These are phyloP conservation scores for Drosophila repletoides DNA, from an alignment of 1,140 invertebrate species.

Conservation along the genomic window DNA sequence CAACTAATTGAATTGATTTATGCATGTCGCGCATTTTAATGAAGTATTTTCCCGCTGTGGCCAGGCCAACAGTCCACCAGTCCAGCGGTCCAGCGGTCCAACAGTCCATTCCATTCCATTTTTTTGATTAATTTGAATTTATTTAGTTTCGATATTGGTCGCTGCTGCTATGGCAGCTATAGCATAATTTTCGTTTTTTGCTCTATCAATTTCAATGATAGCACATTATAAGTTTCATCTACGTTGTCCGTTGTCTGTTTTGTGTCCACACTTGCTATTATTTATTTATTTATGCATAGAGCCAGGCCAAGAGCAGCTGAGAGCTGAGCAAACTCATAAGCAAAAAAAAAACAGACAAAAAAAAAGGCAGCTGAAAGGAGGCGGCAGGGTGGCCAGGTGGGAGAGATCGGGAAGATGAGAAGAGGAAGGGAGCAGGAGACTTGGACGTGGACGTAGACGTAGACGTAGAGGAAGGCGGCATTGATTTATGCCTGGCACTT, in stretches of 20 bases:
- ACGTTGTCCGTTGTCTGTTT: constrained; percentile 58
- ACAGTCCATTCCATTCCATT: too few relatives aligned
- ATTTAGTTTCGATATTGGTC: constrained; percentile 52
- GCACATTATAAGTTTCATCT: constrained; percentile 43
- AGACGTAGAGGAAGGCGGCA: constrained; percentile 38
- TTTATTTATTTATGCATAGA: constrained; percentile 70
- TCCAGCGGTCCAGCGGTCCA: too few relatives aligned
- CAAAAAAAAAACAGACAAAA: background rate
- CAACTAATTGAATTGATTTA: constrained; percentile 79
- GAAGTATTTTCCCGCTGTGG: constrained; percentile 37
- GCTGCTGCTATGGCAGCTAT: too few relatives aligned
- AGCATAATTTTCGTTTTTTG: constrained; percentile 39
- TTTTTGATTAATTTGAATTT: constrained; percentile 79
- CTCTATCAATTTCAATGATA: constrained; percentile 72
- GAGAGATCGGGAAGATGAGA: background rate
- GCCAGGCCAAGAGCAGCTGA: constrained; percentile 6
- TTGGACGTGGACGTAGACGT: background rate
- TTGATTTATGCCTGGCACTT: constrained; percentile 79
- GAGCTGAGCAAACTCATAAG: constrained; percentile 25
- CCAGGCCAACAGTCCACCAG: background rate
- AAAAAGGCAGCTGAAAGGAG: background rate
- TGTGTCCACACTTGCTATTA: constrained; percentile 75
- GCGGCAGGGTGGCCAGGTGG: background rate
- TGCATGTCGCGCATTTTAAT: constrained; percentile 62
- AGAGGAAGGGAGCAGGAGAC: constrained; percentile 2